phyloP scores from a whole-genome alignment of 2,888 invertebrate species.

The Temnothorax rugatulus region DNA sequence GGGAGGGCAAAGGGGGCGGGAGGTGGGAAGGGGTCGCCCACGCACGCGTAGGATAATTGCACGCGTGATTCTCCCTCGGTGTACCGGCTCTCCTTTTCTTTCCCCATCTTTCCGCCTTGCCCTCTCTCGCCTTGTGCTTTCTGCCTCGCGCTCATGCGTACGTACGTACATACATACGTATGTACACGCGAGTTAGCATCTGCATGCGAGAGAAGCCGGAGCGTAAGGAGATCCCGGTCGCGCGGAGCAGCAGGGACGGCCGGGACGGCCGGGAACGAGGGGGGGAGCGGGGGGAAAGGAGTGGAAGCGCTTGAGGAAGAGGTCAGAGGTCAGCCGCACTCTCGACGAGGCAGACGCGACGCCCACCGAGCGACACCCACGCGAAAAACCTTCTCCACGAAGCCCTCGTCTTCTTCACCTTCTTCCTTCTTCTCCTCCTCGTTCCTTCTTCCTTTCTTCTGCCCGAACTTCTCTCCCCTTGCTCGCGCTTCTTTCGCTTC shows the following conservation, averaged over 20 bases:
- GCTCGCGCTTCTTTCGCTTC: constrained; percentile 51
- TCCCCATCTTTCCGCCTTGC: constrained; percentile 50
- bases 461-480: constrained; percentile 49
- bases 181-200: constrained; percentile 78
- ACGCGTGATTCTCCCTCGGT: constrained; percentile 81
- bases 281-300: constrained; percentile 72
- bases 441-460: constrained; percentile 70
- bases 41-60: constrained; percentile 86
- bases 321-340: constrained; percentile 85
- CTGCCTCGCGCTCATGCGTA: constrained; percentile 67
- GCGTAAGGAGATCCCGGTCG: constrained; percentile 68
- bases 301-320: constrained; percentile 75
- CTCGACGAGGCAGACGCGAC: constrained; percentile 85
- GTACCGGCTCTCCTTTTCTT: constrained; percentile 65
- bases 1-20: constrained; percentile 73
- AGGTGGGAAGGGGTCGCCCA: constrained; percentile 84
- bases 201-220: constrained; percentile 77
- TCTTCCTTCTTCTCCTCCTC: constrained; percentile 49
- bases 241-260: constrained; percentile 79
- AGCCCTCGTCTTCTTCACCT: constrained; percentile 69
- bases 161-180: constrained; percentile 73
- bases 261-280: constrained; percentile 81
- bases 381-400: constrained; percentile 80
- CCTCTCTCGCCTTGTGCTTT: constrained; percentile 61
- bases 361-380: constrained; percentile 86